These are phyloP conservation scores for Bemisia tabaci DNA, from an alignment of 1,140 invertebrate genomes.

Conservation along the genomic window DNA sequence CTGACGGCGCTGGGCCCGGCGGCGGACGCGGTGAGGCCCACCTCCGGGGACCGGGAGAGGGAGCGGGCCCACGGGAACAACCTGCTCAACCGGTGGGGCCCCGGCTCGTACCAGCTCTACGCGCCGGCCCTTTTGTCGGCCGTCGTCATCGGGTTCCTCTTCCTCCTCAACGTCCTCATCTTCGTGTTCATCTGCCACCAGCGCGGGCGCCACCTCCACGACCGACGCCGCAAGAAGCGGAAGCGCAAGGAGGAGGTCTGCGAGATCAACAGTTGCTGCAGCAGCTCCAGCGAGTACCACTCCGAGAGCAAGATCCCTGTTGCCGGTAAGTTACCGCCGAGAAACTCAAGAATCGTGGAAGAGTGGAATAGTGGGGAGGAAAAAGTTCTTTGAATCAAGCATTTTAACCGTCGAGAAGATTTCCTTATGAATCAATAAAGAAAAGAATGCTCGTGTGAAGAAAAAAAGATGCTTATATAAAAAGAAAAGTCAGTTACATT, in stretches of 20 bases:
- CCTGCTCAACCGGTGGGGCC: conserved; percentile 53
- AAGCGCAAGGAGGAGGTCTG: conserved; percentile 48
- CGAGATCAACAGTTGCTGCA: conserved; percentile 49
- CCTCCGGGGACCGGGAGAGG: conserved; percentile 14
- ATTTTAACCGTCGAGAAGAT: too few relatives aligned
- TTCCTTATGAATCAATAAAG: too few relatives aligned
- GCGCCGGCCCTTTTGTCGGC: conserved; percentile 83
- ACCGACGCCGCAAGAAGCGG: conserved; percentile 41
- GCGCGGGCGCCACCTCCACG: conserved; percentile 47
- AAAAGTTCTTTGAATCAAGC: too few relatives aligned
- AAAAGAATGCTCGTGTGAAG: too few relatives aligned
- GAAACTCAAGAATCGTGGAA: too few relatives aligned
- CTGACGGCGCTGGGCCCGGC: conserved; percentile 29
- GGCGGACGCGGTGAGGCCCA: conserved; percentile 17
- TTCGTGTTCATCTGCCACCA: conserved; percentile 91
- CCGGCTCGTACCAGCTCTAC: conserved; percentile 68
- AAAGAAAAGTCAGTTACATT: too few relatives aligned
- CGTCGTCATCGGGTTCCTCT: conserved; percentile 75
- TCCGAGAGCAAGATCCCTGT: conserved; percentile 21
- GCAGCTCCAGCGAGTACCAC: conserved; percentile 29
- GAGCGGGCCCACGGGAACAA: conserved; percentile 39
- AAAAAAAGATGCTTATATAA: too few relatives aligned
- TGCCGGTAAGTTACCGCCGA: too few relatives aligned
- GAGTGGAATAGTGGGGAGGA: too few relatives aligned
- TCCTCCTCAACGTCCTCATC: conserved; percentile 83